These are phyloP conservation scores for Drosophila anceps DNA, from an alignment of 2,888 invertebrate species.

Conservation along the genomic window DNA sequence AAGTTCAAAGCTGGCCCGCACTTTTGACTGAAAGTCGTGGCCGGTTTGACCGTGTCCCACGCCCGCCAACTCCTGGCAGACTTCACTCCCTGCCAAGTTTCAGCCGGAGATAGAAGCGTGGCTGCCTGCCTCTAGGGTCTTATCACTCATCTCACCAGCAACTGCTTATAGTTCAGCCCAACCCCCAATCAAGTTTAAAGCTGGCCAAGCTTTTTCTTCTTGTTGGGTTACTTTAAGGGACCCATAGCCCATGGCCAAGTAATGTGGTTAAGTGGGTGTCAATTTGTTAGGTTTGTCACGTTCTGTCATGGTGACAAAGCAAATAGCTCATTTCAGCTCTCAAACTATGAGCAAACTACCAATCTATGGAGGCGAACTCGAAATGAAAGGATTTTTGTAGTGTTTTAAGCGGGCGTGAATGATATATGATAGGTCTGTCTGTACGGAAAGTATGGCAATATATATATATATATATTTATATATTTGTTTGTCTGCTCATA, in stretches of 20 bases:
- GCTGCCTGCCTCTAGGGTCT: slow-evolving; percentile 39
- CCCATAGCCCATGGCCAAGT: slow-evolving; percentile 41
- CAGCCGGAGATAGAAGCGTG: slow-evolving; percentile 10
- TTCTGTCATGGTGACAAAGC: slow-evolving; percentile 50
- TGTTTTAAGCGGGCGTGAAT: slow-evolving; percentile 14
- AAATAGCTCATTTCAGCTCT: slow-evolving; percentile 52
- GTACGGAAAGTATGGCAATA: too few relatives aligned
- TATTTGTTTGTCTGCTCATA: not conserved
- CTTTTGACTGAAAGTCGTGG: slow-evolving; percentile 73
- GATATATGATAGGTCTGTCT: slow-evolving; percentile 13
- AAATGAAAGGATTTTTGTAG: slow-evolving; percentile 16
- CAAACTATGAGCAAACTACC: slow-evolving; percentile 46
- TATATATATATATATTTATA: not conserved
- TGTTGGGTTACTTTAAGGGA: slow-evolving; percentile 49
- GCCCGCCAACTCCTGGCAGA: slow-evolving; percentile 2
- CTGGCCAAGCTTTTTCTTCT: slow-evolving; percentile 20
- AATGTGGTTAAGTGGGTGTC: slow-evolving; percentile 70
- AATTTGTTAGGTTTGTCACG: slow-evolving; percentile 66
- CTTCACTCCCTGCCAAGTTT: not conserved
- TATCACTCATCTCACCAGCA: slow-evolving; percentile 51
- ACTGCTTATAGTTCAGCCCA: slow-evolving; percentile 1
- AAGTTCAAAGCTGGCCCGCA: slow-evolving; percentile 71
- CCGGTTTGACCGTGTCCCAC: slow-evolving; percentile 62
- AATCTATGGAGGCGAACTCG: slow-evolving; percentile 12
- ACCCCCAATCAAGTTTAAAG: slow-evolving; percentile 51